phyloP scores from a whole-genome alignment of 2,797 vertebrate species.

The Buphagus erythrorhynchus region DNA sequence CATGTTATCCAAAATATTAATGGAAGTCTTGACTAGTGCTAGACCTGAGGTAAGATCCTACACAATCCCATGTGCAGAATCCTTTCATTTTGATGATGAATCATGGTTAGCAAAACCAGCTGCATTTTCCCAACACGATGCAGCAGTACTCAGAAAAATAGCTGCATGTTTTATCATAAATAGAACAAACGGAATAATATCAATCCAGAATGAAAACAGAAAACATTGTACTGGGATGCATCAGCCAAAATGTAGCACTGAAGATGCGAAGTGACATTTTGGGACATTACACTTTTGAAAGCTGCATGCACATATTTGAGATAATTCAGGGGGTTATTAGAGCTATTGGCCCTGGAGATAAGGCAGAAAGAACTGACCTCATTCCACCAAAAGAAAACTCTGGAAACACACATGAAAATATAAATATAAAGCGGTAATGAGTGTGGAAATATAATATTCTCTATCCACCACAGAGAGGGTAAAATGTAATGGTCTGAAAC shows the following conservation, averaged over 20 bases:
- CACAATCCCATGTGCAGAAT: background rate
- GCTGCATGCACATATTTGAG: background rate
- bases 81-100: background rate
- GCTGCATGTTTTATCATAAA: background rate
- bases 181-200: background rate
- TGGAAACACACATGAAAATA: background rate
- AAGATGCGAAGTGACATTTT: background rate
- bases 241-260: background rate
- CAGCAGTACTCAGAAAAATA: background rate
- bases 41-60: background rate
- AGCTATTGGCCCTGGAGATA: background rate
- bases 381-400: background rate
- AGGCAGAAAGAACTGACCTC: background rate
- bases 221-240: background rate
- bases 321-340: background rate
- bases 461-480: background rate
- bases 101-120: background rate
- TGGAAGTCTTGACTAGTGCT: background rate
- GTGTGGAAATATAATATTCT: background rate
- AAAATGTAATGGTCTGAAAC: background rate
- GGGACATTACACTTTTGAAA: background rate
- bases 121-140: background rate
- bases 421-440: background rate
- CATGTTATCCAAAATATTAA: background rate
- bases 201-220: background rate